Evolutionary conservation across 2,113 vertebrate genomes (phyloP).

Genomic region (Rana temporaria): DNA sequence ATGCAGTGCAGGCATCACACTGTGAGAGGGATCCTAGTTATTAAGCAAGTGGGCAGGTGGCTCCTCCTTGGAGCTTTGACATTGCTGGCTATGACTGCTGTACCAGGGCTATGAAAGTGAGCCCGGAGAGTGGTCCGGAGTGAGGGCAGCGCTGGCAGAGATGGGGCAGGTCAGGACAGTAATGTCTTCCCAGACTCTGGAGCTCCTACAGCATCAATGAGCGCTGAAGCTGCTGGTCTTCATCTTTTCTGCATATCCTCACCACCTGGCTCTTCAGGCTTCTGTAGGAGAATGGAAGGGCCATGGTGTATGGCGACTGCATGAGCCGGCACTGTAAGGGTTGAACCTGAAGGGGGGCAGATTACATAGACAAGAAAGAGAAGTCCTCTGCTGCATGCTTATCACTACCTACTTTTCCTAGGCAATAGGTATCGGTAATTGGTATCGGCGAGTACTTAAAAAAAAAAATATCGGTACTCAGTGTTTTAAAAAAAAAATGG

Average conservation of each 20-base stretch:
- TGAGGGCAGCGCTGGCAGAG: neutral
- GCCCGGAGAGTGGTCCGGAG: too few relatives aligned
- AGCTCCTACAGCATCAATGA: conserved; percentile 68
- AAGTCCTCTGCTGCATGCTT: too few relatives aligned
- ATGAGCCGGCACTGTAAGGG: too few relatives aligned
- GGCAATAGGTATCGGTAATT: too few relatives aligned
- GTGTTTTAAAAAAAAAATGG: too few relatives aligned
- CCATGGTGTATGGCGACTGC: conserved; percentile 86
- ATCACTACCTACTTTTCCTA: too few relatives aligned
- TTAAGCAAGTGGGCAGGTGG: neutral
- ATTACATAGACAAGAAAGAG: too few relatives aligned
- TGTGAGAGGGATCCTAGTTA: neutral
- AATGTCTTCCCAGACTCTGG: neutral
- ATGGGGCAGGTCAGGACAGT: neutral
- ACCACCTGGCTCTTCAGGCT: conserved; percentile 82
- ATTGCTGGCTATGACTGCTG: neutral
- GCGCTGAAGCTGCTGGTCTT: conserved; percentile 74
- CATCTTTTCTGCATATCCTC: conserved; percentile 78
- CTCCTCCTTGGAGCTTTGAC: conserved; percentile 38
- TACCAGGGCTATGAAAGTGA: neutral
- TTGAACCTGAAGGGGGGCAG: too few relatives aligned
- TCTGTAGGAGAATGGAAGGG: conserved; percentile 83
- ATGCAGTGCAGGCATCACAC: neutral
- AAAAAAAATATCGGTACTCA: too few relatives aligned
- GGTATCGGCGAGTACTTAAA: too few relatives aligned